Evolutionary conservation across 1,140 invertebrate genomes (phyloP).

Genomic region (Drosophila oshimai): DNA sequence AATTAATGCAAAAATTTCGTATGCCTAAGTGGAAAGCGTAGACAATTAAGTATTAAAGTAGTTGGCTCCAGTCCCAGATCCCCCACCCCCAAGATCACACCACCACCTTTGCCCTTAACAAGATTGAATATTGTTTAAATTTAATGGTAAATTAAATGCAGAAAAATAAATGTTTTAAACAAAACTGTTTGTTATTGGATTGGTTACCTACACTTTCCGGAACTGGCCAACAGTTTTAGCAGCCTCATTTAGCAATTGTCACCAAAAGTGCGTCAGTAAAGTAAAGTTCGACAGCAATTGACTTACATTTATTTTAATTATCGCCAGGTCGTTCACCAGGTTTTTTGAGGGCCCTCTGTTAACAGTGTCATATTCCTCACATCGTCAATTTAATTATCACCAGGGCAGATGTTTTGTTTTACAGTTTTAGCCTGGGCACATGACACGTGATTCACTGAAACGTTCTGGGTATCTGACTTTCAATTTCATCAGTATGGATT

Average conservation of each 20-base stretch:
- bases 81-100: neutral
- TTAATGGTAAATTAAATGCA: slow-evolving; percentile 66
- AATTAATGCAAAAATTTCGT: slow-evolving; percentile 71
- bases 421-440: slow-evolving; percentile 6
- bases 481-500: neutral
- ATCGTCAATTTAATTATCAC: slow-evolving; percentile 45
- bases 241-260: slow-evolving; percentile 9
- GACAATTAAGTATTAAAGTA: slow-evolving; percentile 73
- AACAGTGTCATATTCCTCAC: slow-evolving; percentile 30
- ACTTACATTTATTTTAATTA: slow-evolving; percentile 36
- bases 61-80: slow-evolving; percentile 28
- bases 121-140: slow-evolving; percentile 76
- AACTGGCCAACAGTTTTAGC: slow-evolving; percentile 16
- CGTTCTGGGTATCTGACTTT: slow-evolving; percentile 3
- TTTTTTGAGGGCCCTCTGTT: slow-evolving; percentile 1
- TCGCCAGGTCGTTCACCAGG: slow-evolving; percentile 18
- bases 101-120: slow-evolving; percentile 49
- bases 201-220: neutral
- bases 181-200: slow-evolving; percentile 2
- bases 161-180: slow-evolving; percentile 80
- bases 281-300: slow-evolving; percentile 27
- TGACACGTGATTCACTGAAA: slow-evolving; percentile 2
- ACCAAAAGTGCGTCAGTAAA: slow-evolving; percentile 31
- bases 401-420: slow-evolving; percentile 31
- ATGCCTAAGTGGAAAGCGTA: slow-evolving; percentile 54